Percentiles rank a stretch among this genome's conserved stretches.
Conservation (phyloP, 2,113 vertebrate genomes). For the Rhea americana region DNA sequence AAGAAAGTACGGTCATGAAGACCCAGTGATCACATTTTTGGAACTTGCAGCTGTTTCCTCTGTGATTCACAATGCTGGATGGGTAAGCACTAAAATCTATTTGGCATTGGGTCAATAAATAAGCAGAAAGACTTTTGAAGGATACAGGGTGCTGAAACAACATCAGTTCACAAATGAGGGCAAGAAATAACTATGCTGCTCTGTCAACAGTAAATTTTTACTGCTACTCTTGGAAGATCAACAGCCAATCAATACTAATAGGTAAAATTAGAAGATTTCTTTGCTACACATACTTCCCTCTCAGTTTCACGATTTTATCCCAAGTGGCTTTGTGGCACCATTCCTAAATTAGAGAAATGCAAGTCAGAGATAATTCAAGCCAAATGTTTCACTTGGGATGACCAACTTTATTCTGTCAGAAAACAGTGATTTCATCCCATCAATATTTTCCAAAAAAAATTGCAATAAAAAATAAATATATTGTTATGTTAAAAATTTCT, state of each 20-base stretch:
- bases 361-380: constrained; percentile 24
- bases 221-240: not conserved
- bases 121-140: not conserved
- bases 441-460: not conserved
- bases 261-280: not conserved
- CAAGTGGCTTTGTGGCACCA: not conserved
- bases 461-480: not conserved
- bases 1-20: not conserved
- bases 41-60: not conserved
- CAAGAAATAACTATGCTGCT: not conserved
- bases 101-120: not conserved
- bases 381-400: constrained; percentile 16
- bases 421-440: constrained; percentile 28
- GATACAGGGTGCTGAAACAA: not conserved
- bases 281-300: not conserved
- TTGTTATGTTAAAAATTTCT: not conserved
- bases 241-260: not conserved
- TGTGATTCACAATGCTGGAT: not conserved
- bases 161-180: not conserved
- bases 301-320: constrained; percentile 11
- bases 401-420: not conserved
- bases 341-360: not conserved
- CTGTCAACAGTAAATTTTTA: not conserved
- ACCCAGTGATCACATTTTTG: not conserved
- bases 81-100: not conserved